Evolutionary conservation across 2,888 invertebrate genomes (phyloP), one percentile per base, ranked within the genome.

Genomic region (Drosophila greeni): DNA sequence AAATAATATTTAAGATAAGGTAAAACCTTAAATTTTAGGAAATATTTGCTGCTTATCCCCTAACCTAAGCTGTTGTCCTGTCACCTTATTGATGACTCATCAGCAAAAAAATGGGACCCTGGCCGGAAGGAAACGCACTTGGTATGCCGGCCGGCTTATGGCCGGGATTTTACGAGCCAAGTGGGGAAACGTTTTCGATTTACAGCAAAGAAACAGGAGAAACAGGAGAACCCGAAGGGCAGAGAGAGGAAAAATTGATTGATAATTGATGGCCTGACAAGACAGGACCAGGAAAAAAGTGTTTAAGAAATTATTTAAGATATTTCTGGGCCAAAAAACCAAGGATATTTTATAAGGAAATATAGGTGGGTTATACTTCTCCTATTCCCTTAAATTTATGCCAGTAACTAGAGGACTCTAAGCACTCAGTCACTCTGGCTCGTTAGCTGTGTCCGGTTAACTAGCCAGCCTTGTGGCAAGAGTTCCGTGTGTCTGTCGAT

Each of bases 151-250:
- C 42, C 51, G 61, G 49, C 31, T 36, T 61, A 51, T 43, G 60
- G 31, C 61, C 61, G 61, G 61, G 61, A 42, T 60, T 60, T 60
- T 60, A 61, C 42, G 61, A 60, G 47, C 29, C 49, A 60, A 60
- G 51, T 33, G 42, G 61, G 42, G 42, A 36, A 61, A 36, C 61
- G 61, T 36, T 60, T 49, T 51, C 61, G 61, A 42, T 60, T 60
- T 33, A 40, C 45, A 47, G 18, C 57, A 33, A n/a, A n/a, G n/a
- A n/a, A n/a, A n/a, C n/a, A n/a, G n/a, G n/a, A n/a, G 33, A 24
- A 40, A 24, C 18, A 3, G 23, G 47, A 23, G 47, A 23, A 33
- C 18, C 34, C 3, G 43, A 14, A 14, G 29, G 45, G 5, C 29
- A 14, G 16, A 14, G 43, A 18, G 45, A 23, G 45, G 37, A 6